These are phyloP conservation scores for Merodon equestris DNA, from an alignment of 2,888 invertebrate genomes.

Conservation along the genomic window DNA sequence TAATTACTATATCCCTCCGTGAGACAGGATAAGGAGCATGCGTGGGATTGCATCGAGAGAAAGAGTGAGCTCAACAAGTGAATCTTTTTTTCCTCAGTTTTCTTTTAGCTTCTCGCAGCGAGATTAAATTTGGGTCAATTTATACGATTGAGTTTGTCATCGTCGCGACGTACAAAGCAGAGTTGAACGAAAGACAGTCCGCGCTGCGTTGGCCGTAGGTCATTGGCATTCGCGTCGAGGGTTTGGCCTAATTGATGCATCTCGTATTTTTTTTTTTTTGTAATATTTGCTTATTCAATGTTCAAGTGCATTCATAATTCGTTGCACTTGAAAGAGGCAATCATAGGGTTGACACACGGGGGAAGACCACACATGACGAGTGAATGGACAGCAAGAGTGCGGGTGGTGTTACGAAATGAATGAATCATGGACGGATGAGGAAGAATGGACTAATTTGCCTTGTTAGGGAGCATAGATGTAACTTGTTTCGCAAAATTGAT, in stretches of 20 bases:
- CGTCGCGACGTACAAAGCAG: constrained; percentile 28
- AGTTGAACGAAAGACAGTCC: constrained; percentile 14
- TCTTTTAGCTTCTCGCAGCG: not conserved
- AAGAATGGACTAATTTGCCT: too few species aligned
- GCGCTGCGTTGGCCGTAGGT: not conserved
- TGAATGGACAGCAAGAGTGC: too few species aligned
- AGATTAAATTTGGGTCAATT: constrained; percentile 66
- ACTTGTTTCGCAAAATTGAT: too few species aligned
- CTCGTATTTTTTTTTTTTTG: constrained; percentile 2
- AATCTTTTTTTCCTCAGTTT: constrained; percentile 15
- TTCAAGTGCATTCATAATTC: constrained; percentile 59
- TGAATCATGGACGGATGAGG: too few species aligned
- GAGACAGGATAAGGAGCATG: constrained; percentile 45
- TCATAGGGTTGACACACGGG: too few species aligned
- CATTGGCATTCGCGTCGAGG: not conserved
- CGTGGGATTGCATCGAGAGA: constrained; percentile 45
- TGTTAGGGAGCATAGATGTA: too few species aligned
- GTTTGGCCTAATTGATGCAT: constrained; percentile 13
- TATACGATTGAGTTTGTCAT: constrained; percentile 57
- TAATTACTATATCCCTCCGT: constrained; percentile 47
- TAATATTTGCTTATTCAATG: constrained; percentile 8
- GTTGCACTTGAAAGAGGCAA: constrained; percentile 41
- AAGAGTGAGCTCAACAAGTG: constrained; percentile 59
- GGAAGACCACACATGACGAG: too few species aligned
- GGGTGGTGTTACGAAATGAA: too few species aligned